Conservation (phyloP, 2,888 invertebrate species). For the Parnassius glacialis region DNA sequence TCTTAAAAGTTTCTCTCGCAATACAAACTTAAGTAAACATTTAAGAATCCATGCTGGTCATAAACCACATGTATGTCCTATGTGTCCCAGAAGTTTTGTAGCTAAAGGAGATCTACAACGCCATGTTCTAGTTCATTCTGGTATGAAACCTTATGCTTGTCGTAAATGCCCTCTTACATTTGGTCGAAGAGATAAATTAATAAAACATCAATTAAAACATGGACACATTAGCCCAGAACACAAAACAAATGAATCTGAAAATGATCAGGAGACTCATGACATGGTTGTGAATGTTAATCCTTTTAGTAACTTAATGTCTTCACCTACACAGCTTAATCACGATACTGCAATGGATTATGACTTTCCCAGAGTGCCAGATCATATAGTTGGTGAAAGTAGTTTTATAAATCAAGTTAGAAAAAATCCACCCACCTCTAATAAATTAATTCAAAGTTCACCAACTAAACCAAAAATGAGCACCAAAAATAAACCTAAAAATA, state of each 20-base stretch:
- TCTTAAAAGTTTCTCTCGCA: constrained; percentile 87
- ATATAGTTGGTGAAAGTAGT: constrained; percentile 73
- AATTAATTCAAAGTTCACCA: constrained; percentile 53
- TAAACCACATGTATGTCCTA: constrained; percentile 86
- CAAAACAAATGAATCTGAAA: constrained; percentile 49
- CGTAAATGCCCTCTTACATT: constrained; percentile 84
- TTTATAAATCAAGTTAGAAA: constrained; percentile 66
- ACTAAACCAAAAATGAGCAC: constrained; percentile 55
- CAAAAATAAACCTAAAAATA: constrained; percentile 74
- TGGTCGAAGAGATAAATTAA: constrained; percentile 84
- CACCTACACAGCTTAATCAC: constrained; percentile 56
- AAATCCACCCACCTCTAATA: constrained; percentile 50
- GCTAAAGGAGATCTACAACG: constrained; percentile 84
- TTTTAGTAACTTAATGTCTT: constrained; percentile 73
- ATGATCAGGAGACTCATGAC: constrained; percentile 67
- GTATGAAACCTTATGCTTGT: constrained; percentile 84
- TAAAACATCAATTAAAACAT: constrained; percentile 84
- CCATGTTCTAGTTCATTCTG: constrained; percentile 85
- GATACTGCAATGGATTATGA: constrained; percentile 59
- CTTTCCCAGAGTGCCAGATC: constrained; percentile 74
- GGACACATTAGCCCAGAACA: constrained; percentile 58
- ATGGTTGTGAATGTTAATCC: constrained; percentile 84
- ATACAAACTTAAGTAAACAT: constrained; percentile 89
- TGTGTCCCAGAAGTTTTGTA: constrained; percentile 87
- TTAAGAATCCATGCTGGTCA: constrained; percentile 86